A percentile compares a stretch with the other conserved stretches of the same genome.
phyloP scores from a whole-genome alignment of 2,888 invertebrate genomes.

The Drosophila mimica region DNA sequence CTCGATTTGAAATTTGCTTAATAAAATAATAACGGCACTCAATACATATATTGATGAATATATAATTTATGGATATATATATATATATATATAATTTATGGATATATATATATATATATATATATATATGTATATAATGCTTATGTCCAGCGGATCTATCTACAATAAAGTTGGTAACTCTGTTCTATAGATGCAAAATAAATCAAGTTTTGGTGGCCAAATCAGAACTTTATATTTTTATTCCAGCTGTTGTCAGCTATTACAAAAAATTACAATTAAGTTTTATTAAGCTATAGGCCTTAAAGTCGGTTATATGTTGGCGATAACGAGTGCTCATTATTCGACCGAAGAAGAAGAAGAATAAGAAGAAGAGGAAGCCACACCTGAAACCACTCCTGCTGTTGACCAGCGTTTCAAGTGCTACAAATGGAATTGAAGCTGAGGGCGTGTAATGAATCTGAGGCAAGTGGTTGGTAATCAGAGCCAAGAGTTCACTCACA shows the following conservation, averaged over 20 bases:
- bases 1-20: too few species aligned
- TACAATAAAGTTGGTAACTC: not conserved
- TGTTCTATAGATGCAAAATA: too few species aligned
- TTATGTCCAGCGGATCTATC: too few species aligned
- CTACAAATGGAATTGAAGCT: constrained; percentile 8
- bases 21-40: too few species aligned
- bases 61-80: too few species aligned
- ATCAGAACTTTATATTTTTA: too few species aligned
- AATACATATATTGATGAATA: too few species aligned
- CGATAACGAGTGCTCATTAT: not conserved
- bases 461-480: constrained; percentile 11
- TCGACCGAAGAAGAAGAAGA: not conserved
- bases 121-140: too few species aligned
- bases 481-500: constrained; percentile 9
- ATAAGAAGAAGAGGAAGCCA: not conserved
- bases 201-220: not conserved
- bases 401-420: constrained; percentile 8
- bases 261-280: too few species aligned
- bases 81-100: too few species aligned
- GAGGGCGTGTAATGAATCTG: constrained; percentile 31
- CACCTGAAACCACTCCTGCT: not conserved
- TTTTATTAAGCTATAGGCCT: not conserved
- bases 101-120: too few species aligned
- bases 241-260: too few species aligned
- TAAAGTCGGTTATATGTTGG: not conserved